Conservation (phyloP, 2,797 vertebrate genomes). For the Rhynchonycteris naso region DNA sequence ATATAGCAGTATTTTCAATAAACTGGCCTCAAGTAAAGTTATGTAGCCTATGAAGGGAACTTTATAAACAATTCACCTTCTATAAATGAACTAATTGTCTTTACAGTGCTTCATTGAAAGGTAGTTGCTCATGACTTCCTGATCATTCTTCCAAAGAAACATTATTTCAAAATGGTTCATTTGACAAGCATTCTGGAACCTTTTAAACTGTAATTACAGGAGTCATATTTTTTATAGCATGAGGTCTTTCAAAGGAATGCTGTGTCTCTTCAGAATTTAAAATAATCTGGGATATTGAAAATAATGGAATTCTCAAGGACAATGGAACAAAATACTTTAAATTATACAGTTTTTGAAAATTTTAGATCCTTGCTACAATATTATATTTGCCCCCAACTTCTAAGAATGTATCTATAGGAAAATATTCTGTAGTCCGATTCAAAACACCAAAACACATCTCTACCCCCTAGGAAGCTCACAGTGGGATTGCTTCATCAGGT, state of each 20-base stretch:
- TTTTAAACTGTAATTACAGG: background rate
- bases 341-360: background rate
- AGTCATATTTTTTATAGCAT: background rate
- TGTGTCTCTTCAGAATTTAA: conserved; percentile 16
- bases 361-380: background rate
- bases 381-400: background rate
- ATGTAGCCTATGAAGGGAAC: background rate
- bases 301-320: background rate
- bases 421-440: background rate
- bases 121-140: background rate
- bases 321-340: conserved; percentile 41
- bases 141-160: conserved; percentile 11
- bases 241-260: background rate
- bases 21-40: background rate
- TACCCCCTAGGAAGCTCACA: background rate
- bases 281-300: conserved; percentile 13
- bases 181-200: background rate
- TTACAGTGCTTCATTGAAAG: background rate
- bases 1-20: conserved; percentile 23
- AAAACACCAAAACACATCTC: conserved; percentile 10
- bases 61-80: background rate
- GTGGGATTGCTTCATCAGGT: background rate
- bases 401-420: background rate
- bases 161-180: background rate
- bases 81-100: background rate